Evolutionary conservation across 2,888 invertebrate species (phyloP), one percentile per base, ranked within the genome.

Genomic region (Graphium colonna): DNA sequence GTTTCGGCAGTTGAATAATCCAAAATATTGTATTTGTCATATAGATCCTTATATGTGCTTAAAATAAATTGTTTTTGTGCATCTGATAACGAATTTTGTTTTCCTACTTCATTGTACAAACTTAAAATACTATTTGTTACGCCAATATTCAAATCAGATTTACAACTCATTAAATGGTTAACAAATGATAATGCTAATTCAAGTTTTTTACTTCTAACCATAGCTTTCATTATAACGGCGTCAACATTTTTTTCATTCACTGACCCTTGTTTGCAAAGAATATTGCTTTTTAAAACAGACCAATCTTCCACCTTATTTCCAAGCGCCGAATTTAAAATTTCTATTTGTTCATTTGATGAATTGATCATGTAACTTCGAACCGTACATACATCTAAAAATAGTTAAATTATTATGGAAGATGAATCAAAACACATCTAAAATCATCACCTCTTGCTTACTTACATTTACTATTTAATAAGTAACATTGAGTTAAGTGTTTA

Each of bases 1-100:
- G 80, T 79, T 66, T 93, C 93, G 63, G 91, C 91, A 13, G 93
- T 93, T 1, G 67, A 69, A 12, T 77, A 76, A 76, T 95, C 94
- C 46, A 95, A 71, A 0, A 92, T 68, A 47, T 91, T 86, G 71
- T 93, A 90, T 58, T 91, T 88, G 26, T 81, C 69, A 63, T 81
- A 81, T 31, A 94, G 63, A 51, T 65, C 60, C 18, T 86, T 68
- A 57, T 85, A 92, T 49, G 91, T 76, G 28, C 83, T 66, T 31
- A 92, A 61, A 61, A 95, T 91, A 61, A 91, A 85, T 2, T 80
- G 51, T 70, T 91, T 91, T 45, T 93, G 91, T 1, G 69, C 65
- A 16, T 82, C 69, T 4, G 80, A 71, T 1, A 92, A 60, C 18
- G 69, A 59, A 16, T 67, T 71, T 9, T 71, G 54, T 31, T 59